Evolutionary conservation across 2,888 invertebrate species (phyloP).

Genomic region (Spisula solida): DNA sequence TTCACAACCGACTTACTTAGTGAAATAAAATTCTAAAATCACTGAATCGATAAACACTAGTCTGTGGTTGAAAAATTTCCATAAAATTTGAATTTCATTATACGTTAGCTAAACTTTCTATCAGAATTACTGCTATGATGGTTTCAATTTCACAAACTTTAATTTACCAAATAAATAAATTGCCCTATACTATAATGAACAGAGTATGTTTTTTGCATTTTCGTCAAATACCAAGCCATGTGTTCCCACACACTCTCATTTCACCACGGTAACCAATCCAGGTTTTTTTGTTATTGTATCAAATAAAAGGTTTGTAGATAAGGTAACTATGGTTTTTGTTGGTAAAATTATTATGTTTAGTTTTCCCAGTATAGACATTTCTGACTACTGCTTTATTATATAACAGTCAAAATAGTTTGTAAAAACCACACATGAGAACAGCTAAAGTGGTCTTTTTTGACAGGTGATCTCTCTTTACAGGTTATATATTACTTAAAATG

Average conservation of each 20-base stretch:
- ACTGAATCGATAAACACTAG: slow-evolving; percentile 34
- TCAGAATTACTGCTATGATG: slow-evolving; percentile 17
- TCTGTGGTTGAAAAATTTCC: slow-evolving; percentile 44
- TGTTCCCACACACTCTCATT: neutral
- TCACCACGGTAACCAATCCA: neutral
- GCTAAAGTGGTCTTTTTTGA: too few species aligned
- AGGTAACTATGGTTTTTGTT: neutral
- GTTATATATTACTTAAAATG: too few species aligned
- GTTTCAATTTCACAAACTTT: slow-evolving; percentile 43
- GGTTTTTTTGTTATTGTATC: neutral
- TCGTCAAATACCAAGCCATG: neutral
- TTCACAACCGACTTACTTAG: slow-evolving; percentile 33
- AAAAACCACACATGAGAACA: too few species aligned
- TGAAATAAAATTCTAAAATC: slow-evolving; percentile 43
- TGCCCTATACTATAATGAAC: slow-evolving; percentile 25
- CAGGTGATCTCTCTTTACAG: too few species aligned
- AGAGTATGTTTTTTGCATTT: neutral
- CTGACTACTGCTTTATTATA: neutral
- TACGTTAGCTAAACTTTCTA: slow-evolving; percentile 18
- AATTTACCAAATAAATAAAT: slow-evolving; percentile 42
- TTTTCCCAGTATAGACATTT: neutral
- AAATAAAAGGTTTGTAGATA: slow-evolving; percentile 14
- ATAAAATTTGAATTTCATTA: slow-evolving; percentile 66
- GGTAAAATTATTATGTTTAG: neutral
- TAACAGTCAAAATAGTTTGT: too few species aligned